A percentile compares a stretch with the other conserved stretches of the same genome.
phyloP scores from a whole-genome alignment of 2,888 invertebrate species.

The Charanyca ferruginea region DNA sequence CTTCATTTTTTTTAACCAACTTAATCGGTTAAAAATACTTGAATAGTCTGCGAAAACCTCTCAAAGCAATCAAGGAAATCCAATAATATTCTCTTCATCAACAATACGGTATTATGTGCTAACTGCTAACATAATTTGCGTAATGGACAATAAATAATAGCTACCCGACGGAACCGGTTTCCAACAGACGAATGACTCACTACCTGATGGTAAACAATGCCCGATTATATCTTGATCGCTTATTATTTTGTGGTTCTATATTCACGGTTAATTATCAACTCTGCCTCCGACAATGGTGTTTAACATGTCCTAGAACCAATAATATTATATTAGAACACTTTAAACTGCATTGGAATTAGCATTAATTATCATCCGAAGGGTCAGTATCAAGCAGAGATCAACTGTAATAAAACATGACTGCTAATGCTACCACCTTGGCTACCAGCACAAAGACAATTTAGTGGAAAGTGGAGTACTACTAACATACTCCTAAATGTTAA shows the following conservation, averaged over 20 bases:
- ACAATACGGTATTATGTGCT: slow-evolving; percentile 1
- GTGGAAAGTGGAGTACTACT: no score
- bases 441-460: no score
- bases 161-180: slow-evolving; percentile 42
- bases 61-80: not conserved
- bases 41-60: not conserved
- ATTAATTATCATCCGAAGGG: no score
- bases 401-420: no score
- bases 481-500: no score
- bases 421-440: no score
- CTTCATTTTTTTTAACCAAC: no score
- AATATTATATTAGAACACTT: no score
- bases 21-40: no score
- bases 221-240: slow-evolving; percentile 27
- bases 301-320: not conserved
- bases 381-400: not conserved
- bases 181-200: slow-evolving; percentile 39
- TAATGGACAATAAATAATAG: slow-evolving; percentile 38
- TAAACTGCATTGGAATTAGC: not conserved
- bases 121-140: not conserved
- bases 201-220: slow-evolving; percentile 49
- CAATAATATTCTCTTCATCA: slow-evolving; percentile 12
- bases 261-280: slow-evolving; percentile 24
- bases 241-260: slow-evolving; percentile 37
- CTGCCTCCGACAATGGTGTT: not conserved